Evolutionary conservation across 2,888 invertebrate genomes (phyloP).

Genomic region (Fissipunctia ypsillon): DNA sequence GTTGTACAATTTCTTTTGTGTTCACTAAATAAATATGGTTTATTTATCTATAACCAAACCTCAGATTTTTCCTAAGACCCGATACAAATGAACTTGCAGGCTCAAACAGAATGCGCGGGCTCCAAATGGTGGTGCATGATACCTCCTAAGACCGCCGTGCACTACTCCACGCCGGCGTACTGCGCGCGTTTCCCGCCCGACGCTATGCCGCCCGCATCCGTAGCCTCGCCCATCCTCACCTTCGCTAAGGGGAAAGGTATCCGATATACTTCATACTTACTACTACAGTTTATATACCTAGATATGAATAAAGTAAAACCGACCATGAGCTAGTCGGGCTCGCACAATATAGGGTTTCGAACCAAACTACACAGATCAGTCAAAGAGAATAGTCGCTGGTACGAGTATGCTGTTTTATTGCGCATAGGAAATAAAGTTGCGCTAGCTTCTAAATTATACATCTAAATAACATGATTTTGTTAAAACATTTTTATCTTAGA

Average conservation of each 20-base stretch:
- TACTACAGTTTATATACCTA: too few species aligned
- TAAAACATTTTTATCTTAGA: not conserved
- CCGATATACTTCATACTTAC: not conserved
- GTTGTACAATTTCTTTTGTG: not conserved
- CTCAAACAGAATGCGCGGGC: constrained; percentile 83
- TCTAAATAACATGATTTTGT: not conserved
- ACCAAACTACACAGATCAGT: not conserved
- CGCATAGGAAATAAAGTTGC: not conserved
- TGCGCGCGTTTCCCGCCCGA: constrained; percentile 91
- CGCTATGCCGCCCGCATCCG: constrained; percentile 44
- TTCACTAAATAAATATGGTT: not conserved
- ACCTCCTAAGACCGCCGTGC: constrained; percentile 87
- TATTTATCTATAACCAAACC: not conserved
- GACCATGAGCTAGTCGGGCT: not conserved
- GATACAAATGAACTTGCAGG: constrained; percentile 80
- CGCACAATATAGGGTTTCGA: not conserved
- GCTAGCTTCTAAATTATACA: not conserved
- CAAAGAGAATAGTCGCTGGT: not conserved
- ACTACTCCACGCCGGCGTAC: constrained; percentile 94
- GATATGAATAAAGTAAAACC: not conserved
- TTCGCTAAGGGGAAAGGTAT: constrained; percentile 70
- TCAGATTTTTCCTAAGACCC: not conserved
- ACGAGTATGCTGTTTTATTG: not conserved
- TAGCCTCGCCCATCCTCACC: constrained; percentile 69
- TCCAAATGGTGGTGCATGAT: constrained; percentile 92